Conservation (phyloP, 2,888 invertebrate genomes). For the Acleris sparsana region DNA sequence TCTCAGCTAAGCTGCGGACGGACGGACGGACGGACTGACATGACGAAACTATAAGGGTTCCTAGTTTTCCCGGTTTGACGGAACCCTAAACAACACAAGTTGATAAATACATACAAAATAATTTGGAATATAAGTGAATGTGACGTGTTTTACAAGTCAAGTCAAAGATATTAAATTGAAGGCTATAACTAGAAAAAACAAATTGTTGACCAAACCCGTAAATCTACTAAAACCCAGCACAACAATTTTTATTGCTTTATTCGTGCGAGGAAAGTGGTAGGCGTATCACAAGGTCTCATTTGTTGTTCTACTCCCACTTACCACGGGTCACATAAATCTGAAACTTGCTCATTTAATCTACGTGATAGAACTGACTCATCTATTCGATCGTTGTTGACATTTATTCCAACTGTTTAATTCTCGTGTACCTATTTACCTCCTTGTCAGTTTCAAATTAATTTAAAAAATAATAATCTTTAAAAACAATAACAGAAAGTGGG, state of each 20-base stretch:
- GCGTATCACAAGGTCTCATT: conserved; percentile 26
- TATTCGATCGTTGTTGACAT: conserved; percentile 20
- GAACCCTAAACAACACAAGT: no score
- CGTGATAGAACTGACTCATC: conserved; percentile 31
- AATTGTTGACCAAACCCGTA: conserved; percentile 9
- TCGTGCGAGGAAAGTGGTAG: conserved; percentile 28
- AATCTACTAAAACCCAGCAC: conserved; percentile 6
- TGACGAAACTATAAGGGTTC: no score
- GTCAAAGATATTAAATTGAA: no score
- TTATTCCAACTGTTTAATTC: conserved; percentile 6
- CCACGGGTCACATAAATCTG: conserved; percentile 34
- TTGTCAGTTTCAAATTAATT: no score
- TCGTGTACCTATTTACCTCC: background rate
- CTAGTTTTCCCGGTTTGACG: no score
- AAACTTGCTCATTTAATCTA: conserved; percentile 27
- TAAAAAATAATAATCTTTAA: no score
- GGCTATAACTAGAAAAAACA: background rate
- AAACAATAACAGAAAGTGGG: no score
- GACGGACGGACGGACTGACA: no score
- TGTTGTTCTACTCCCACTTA: conserved; percentile 33
- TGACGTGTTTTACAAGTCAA: no score
- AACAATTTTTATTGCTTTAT: conserved; percentile 22
- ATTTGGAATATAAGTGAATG: no score
- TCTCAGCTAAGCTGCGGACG: no score
- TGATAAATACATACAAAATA: no score